phyloP scores from a whole-genome alignment of 1,140 invertebrate species.

The Rhagoletis zephyria region DNA sequence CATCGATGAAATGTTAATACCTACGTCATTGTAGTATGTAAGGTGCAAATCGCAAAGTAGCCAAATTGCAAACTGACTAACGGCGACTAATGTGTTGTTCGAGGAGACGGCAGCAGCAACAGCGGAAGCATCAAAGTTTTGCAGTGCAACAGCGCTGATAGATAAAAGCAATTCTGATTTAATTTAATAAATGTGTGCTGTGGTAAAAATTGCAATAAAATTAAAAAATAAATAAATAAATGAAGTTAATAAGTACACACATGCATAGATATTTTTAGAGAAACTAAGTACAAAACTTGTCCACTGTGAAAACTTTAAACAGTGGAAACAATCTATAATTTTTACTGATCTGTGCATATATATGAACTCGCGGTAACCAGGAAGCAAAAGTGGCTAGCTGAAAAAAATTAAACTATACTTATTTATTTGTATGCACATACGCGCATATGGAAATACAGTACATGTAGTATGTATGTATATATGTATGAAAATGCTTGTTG shows the following conservation, averaged over 20 bases:
- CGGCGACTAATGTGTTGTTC: not conserved
- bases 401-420: no score
- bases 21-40: not conserved
- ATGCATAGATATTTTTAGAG: no score
- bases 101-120: not conserved
- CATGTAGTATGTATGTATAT: no score
- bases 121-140: not conserved
- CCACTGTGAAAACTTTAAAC: no score
- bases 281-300: no score
- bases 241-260: not conserved
- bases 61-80: not conserved
- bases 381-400: no score
- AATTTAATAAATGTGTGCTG: not conserved
- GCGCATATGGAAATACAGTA: no score
- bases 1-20: constrained; percentile 2
- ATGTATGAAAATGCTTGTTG: no score
- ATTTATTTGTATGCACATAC: no score
- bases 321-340: no score
- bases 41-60: not conserved
- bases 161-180: not conserved
- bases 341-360: no score
- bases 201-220: not conserved
- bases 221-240: not conserved
- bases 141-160: not conserved
- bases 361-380: no score